phyloP scores from a whole-genome alignment of 2,888 invertebrate genomes.

The Atethmia centrago region DNA sequence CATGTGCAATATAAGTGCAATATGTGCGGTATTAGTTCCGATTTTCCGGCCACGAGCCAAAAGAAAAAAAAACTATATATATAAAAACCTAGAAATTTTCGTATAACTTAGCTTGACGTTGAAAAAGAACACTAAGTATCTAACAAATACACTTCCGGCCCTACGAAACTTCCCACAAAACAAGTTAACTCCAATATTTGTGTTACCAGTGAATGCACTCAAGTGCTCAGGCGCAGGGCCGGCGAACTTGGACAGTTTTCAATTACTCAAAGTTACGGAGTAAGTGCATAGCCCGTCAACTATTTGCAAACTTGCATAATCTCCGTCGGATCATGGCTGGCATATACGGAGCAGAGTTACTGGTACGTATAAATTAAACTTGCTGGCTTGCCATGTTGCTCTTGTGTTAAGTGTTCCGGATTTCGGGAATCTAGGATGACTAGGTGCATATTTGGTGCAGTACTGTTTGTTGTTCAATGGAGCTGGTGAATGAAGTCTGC shows the following conservation, averaged over 20 bases:
- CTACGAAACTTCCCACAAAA: constrained; percentile 38
- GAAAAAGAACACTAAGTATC: background rate
- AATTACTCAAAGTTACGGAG: constrained; percentile 75
- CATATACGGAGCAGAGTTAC: constrained; percentile 51
- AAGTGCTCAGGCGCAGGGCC: constrained; percentile 44
- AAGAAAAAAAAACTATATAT: too few relatives aligned
- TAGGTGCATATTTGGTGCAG: constrained; percentile 37
- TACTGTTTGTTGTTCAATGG: constrained; percentile 9
- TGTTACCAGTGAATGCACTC: constrained; percentile 61
- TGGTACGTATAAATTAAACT: constrained; percentile 64
- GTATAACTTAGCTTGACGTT: background rate
- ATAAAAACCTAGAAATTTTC: background rate
- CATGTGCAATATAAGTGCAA: too few relatives aligned
- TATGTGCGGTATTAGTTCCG: background rate
- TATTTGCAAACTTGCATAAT: constrained; percentile 75
- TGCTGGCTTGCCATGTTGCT: constrained; percentile 56
- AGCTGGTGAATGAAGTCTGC: background rate
- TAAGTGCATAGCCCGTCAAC: constrained; percentile 72
- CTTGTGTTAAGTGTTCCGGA: constrained; percentile 58
- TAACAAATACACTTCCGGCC: background rate
- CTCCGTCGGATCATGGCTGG: constrained; percentile 65
- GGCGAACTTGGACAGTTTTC: constrained; percentile 79
- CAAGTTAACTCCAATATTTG: constrained; percentile 55
- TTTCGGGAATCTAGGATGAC: constrained; percentile 41
- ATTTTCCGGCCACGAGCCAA: background rate